Evolutionary conservation across 2,888 invertebrate genomes (phyloP).

Genomic region (Nematopogon swammerdamellus): DNA sequence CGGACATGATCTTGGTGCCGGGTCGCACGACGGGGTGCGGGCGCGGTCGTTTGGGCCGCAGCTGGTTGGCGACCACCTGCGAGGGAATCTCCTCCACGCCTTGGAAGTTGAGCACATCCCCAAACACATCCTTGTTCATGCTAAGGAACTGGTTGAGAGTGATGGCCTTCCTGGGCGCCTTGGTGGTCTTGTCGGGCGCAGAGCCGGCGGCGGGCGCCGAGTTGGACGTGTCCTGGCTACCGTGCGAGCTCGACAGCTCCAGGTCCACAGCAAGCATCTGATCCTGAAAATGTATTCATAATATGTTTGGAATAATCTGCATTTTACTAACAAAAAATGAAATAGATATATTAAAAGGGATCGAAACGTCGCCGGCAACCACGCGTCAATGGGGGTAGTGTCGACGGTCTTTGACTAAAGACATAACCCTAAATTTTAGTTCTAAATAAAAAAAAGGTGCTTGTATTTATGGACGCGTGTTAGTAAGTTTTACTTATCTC

Average conservation of each 20-base stretch:
- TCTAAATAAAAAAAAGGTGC: too few species aligned
- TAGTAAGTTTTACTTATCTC: too few species aligned
- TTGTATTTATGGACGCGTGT: too few species aligned
- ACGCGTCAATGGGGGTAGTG: too few species aligned
- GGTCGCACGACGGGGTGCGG: not conserved
- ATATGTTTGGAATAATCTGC: too few species aligned
- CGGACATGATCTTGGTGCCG: slow-evolving; percentile 16
- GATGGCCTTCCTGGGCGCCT: slow-evolving; percentile 20
- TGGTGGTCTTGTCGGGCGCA: not conserved
- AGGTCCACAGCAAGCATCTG: not conserved
- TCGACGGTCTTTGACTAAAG: too few species aligned
- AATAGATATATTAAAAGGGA: too few species aligned
- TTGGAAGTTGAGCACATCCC: slow-evolving; percentile 41
- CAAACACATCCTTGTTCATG: slow-evolving; percentile 50
- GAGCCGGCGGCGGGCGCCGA: not conserved
- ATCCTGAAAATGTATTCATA: not conserved
- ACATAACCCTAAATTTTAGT: too few species aligned
- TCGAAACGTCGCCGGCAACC: too few species aligned
- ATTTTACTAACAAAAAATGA: too few species aligned
- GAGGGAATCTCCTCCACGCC: slow-evolving; percentile 48
- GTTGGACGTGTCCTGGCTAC: not conserved
- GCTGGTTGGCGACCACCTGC: slow-evolving; percentile 10
- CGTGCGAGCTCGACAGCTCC: not conserved
- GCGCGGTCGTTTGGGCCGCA: not conserved
- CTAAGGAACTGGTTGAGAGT: slow-evolving; percentile 47